Evolutionary conservation across 2,113 vertebrate species (phyloP).

Genomic region (Cygnus atratus): DNA sequence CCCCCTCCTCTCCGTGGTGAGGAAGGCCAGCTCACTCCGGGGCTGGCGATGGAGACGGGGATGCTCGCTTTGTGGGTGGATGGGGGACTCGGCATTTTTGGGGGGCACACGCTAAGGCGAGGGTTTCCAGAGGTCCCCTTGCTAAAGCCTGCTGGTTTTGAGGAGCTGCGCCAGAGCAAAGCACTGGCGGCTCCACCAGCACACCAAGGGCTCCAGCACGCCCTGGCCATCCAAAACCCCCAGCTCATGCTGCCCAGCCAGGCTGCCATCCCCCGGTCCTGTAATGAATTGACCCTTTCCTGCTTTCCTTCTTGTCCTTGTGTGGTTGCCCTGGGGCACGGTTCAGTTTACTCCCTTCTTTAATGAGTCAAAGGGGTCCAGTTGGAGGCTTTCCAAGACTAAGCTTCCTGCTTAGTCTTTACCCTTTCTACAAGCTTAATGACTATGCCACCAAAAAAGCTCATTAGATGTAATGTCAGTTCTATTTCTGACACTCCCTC

Average conservation of each 20-base stretch:
- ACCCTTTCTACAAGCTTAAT: slow-evolving; percentile 49
- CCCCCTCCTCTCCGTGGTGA: background rate
- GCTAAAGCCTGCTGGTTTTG: background rate
- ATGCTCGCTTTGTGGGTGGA: background rate
- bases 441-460: slow-evolving; percentile 59
- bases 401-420: slow-evolving; percentile 33
- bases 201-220: fast-evolving
- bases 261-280: background rate
- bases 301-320: slow-evolving; percentile 56
- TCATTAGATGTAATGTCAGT: slow-evolving; percentile 57
- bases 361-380: slow-evolving; percentile 64
- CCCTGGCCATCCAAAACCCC: background rate
- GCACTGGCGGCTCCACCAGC: background rate
- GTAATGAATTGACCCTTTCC: slow-evolving; percentile 70
- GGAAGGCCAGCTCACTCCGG: background rate
- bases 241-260: background rate
- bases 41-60: background rate
- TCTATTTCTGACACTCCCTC: slow-evolving; percentile 56
- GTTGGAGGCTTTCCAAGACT: slow-evolving; percentile 61
- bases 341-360: slow-evolving; percentile 57
- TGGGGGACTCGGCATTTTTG: background rate
- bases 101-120: background rate
- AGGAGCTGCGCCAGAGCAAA: background rate
- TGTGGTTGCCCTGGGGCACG: slow-evolving; percentile 27
- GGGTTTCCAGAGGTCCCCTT: background rate